Base-by-base conservation (phyloP, 2,113 vertebrate genomes). In the Lanius collurio region DNA sequence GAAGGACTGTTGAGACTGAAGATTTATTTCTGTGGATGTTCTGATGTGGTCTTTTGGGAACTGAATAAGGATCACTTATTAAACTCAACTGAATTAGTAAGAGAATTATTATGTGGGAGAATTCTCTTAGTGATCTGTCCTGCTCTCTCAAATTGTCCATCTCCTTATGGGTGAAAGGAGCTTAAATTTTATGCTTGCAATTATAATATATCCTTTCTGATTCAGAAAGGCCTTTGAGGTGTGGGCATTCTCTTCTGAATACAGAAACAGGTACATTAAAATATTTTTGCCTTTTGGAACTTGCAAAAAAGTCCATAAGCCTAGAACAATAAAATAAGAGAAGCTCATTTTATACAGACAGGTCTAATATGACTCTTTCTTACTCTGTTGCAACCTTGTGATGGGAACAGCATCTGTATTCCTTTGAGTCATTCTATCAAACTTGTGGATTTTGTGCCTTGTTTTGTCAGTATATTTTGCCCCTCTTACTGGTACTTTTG, bases 21-120 rank as follows among this genome's bases (percentile, higher is more conserved):
- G 83, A 87, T 95, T 96, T 96, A 93, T 95, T 95, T 96, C 85
- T 92, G 24, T 7, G 56, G 80, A 83, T 83, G 55, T 89, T 95
- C 68, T 90, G n/a, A 23, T 94, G n/a, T 71, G 56, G 65, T 82
- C 64, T 96, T 95, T 90, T 81, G 93, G 73, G 85, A 44, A 64
- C 73, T 68, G 83, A 93, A 67, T 77, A 90, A 90, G 71, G 76
- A 81, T 92, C 73, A 10, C 56, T 83, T 92, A 75, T 83, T 92
- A 96, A 94, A 92, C 41, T 95, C 90, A 78, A 60, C 76, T 89
- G 94, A 93, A 96, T 93, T 96, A 94, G 83, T 94, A 93, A 70
- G 44, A 87, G 68, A 79, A 93, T 95, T 92, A 85, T 71, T 77
- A 81, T 91, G 93, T 83, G 41, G 44, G 64, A 95, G 79, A 94